Percentiles rank a stretch among this genome's conserved stretches.
These are phyloP conservation scores for Hypsopygia costalis DNA, from an alignment of 2,888 invertebrate genomes.

Conservation along the genomic window DNA sequence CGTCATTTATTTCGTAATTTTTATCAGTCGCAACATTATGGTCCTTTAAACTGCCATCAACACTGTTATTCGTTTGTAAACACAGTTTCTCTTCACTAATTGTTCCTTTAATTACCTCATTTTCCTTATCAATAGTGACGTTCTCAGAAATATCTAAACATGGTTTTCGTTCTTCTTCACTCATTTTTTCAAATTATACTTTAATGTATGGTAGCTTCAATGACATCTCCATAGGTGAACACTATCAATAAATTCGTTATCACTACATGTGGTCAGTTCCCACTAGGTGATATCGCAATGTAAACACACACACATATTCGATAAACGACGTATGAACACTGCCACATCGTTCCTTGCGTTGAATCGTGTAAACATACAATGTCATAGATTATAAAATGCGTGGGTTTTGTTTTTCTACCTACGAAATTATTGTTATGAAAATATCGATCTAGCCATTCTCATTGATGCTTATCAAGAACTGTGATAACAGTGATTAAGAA, in stretches of 20 bases:
- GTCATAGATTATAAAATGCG: slow-evolving; percentile 14
- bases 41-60: too few species aligned
- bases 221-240: neutral
- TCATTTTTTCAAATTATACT: slow-evolving; percentile 36
- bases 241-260: slow-evolving; percentile 4
- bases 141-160: slow-evolving; percentile 24
- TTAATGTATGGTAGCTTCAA: neutral
- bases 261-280: slow-evolving; percentile 13
- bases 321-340: slow-evolving; percentile 8
- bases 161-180: slow-evolving; percentile 43
- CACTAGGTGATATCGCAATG: slow-evolving; percentile 12
- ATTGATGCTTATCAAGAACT: too few species aligned
- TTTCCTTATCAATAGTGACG: slow-evolving; percentile 10
- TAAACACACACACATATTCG: slow-evolving; percentile 7
- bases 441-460: neutral
- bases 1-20: too few species aligned
- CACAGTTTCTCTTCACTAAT: slow-evolving; percentile 28
- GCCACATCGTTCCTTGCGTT: slow-evolving; percentile 9
- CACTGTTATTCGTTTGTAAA: slow-evolving; percentile 5
- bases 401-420: slow-evolving; percentile 1
- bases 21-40: too few species aligned
- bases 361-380: slow-evolving; percentile 14
- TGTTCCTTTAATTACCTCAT: neutral
- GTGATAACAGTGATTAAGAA: too few species aligned
- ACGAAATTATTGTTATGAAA: neutral